These are phyloP conservation scores for Danio tinwini DNA, from an alignment of 2,797 vertebrate species.

Conservation along the genomic window DNA sequence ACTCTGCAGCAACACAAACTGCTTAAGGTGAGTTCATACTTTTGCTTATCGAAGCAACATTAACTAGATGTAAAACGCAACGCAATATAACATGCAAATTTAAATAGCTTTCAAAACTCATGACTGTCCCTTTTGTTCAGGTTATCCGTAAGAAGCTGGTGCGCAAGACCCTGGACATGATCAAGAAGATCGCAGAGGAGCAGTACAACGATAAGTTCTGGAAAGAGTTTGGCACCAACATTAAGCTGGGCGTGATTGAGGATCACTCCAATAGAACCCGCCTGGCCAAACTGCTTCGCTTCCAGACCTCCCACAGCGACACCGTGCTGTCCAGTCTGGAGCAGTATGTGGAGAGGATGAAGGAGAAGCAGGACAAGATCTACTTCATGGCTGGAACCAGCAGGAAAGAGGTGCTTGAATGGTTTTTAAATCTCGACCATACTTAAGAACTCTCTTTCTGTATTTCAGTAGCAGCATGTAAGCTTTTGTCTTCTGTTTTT, in stretches of 20 bases:
- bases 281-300: conserved; percentile 95
- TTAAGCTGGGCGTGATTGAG: conserved; percentile 98
- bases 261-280: conserved; percentile 98
- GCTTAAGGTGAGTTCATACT: conserved; percentile 83
- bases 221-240: conserved; percentile 99
- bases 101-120: background rate
- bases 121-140: conserved; percentile 66
- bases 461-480: background rate
- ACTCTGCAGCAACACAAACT: conserved; percentile 98
- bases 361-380: conserved; percentile 99
- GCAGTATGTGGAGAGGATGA: conserved; percentile 98
- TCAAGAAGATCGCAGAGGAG: conserved; percentile 98
- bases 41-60: background rate
- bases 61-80: background rate
- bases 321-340: conserved; percentile 86
- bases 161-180: conserved; percentile 98
- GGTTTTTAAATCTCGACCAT: background rate
- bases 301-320: conserved; percentile 93
- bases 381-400: conserved; percentile 97
- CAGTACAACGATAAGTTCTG: conserved; percentile 97
- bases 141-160: conserved; percentile 99
- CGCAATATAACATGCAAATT: background rate
- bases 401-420: conserved; percentile 87
- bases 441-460: background rate
- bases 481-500: background rate